Conservation (phyloP, 2,113 vertebrate genomes). For the Bubalus kerabau region DNA sequence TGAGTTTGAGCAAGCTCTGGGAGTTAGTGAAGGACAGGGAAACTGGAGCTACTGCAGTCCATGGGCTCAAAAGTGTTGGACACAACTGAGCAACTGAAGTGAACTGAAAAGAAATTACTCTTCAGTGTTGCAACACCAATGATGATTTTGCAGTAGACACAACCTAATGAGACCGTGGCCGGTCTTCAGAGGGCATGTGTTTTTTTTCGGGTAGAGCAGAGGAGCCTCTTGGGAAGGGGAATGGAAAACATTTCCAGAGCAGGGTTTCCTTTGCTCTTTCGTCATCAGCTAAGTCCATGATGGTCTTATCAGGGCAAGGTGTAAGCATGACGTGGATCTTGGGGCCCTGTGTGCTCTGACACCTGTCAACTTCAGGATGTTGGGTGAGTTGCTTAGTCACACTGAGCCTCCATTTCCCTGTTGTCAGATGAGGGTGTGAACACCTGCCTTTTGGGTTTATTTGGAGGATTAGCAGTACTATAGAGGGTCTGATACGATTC, state of each 20-base stretch:
- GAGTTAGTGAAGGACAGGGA: background rate
- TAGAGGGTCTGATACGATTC: background rate
- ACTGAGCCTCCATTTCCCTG: background rate
- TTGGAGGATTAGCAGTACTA: background rate
- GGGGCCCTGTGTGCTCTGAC: background rate
- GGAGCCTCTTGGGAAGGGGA: background rate
- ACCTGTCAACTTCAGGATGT: background rate
- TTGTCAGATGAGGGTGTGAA: background rate
- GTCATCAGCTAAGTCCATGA: background rate
- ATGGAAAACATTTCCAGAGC: background rate
- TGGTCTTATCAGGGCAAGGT: background rate
- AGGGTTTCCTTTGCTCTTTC: background rate
- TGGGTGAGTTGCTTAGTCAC: background rate
- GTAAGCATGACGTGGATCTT: background rate
- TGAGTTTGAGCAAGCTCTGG: background rate
- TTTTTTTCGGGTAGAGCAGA: background rate
- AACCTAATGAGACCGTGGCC: background rate
- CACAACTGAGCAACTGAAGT: background rate
- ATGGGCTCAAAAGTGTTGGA: background rate
- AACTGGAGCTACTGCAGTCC: background rate
- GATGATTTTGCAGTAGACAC: background rate
- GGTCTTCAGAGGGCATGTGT: rapidly evolving
- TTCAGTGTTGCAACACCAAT: background rate
- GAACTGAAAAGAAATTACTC: background rate
- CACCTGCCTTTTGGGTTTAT: background rate